Conservation (phyloP, 2,113 vertebrate genomes). For the Gymnorhina tibicen region DNA sequence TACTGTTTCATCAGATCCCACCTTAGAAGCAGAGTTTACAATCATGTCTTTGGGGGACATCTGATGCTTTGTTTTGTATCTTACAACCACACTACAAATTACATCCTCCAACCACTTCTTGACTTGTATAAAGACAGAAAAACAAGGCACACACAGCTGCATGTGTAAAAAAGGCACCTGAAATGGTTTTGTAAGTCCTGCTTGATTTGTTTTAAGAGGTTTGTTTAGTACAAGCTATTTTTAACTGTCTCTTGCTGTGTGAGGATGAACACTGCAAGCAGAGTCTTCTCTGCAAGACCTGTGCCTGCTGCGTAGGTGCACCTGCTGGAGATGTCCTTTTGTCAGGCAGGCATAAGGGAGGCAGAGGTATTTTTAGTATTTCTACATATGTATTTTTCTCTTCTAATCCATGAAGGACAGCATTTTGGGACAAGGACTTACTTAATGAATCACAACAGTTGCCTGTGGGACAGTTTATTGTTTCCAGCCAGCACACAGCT, state of each 20-base stretch:
- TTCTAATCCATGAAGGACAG: not conserved
- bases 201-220: not conserved
- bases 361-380: constrained; percentile 24
- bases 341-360: not conserved
- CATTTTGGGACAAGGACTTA: not conserved
- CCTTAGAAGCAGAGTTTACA: not conserved
- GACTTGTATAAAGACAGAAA: not conserved
- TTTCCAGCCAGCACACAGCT: not conserved
- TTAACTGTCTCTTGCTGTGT: not conserved
- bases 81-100: not conserved
- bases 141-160: not conserved
- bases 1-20: not conserved
- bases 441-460: not conserved
- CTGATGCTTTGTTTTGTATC: not conserved
- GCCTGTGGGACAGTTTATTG: not conserved
- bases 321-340: not conserved
- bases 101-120: not conserved
- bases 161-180: not conserved
- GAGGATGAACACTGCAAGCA: not conserved
- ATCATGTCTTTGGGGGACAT: not conserved
- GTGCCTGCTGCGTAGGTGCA: not conserved
- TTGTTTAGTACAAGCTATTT: not conserved
- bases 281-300: not conserved
- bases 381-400: not conserved
- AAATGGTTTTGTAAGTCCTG: not conserved